Conservation (phyloP, 2,888 invertebrate genomes). For the Eretmocerus hayati region DNA sequence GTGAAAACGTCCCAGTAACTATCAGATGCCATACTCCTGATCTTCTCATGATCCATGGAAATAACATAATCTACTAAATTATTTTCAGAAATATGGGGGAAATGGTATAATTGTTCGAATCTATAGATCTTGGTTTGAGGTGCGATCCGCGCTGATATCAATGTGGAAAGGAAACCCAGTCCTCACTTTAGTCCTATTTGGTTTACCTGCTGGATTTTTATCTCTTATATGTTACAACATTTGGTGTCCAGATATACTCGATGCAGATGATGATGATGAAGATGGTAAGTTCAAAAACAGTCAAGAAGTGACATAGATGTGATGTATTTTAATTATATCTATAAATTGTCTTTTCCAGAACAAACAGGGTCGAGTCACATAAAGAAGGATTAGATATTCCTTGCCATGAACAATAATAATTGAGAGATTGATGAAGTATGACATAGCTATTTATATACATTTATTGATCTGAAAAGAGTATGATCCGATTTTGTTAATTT, state of each 20-base stretch:
- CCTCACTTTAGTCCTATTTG: slow-evolving; percentile 86
- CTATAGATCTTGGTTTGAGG: slow-evolving; percentile 77
- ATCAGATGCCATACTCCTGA: too few relatives aligned
- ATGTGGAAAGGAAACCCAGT: slow-evolving; percentile 95
- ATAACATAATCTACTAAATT: background rate
- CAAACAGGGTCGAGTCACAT: slow-evolving; percentile 34
- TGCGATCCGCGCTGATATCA: slow-evolving; percentile 66
- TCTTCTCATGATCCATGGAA: background rate
- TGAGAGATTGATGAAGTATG: background rate
- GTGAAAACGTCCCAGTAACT: slow-evolving; percentile 69
- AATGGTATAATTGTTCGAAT: slow-evolving; percentile 68
- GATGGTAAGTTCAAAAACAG: slow-evolving; percentile 41
- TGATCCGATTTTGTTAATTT: slow-evolving; percentile 15
- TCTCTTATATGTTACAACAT: slow-evolving; percentile 84
- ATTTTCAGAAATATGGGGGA: slow-evolving; percentile 72
- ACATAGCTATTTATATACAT: background rate
- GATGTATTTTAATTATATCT: too few relatives aligned
- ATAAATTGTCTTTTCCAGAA: slow-evolving; percentile 27
- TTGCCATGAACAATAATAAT: slow-evolving; percentile 2
- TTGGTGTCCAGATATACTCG: slow-evolving; percentile 92
- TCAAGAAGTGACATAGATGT: background rate
- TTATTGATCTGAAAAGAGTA: too few relatives aligned
- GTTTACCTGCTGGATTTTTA: slow-evolving; percentile 87
- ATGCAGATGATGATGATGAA: slow-evolving; percentile 75
- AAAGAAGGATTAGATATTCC: slow-evolving; percentile 40